Evolutionary conservation across 2,888 invertebrate genomes (phyloP).

Genomic region (Hyalella azteca): DNA sequence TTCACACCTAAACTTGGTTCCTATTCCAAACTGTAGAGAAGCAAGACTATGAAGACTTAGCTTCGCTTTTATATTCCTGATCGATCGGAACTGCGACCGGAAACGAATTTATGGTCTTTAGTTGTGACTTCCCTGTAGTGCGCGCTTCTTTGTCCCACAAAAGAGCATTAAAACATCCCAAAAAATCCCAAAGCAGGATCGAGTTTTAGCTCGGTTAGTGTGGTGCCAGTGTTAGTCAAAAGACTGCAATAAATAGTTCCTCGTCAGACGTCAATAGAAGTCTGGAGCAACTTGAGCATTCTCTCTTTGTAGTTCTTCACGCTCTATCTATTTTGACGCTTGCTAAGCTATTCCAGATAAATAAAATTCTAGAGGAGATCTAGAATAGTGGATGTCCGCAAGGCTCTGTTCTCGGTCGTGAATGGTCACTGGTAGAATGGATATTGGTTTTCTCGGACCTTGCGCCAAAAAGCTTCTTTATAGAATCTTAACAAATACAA

Average conservation of each 20-base stretch:
- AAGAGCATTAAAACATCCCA: neutral
- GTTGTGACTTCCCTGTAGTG: neutral
- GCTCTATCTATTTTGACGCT: neutral
- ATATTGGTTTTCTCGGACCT: slow-evolving; percentile 1
- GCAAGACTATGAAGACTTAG: too few species aligned
- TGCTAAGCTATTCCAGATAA: slow-evolving; percentile 35
- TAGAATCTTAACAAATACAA: neutral
- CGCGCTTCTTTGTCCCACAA: neutral
- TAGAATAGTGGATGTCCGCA: slow-evolving; percentile 24
- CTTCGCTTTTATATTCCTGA: too few species aligned
- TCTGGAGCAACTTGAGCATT: slow-evolving; percentile 20
- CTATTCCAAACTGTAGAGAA: too few species aligned
- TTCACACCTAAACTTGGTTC: too few species aligned
- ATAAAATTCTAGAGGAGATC: neutral
- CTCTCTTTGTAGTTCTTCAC: slow-evolving; percentile 1
- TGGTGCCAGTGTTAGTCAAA: neutral
- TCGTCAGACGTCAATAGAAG: slow-evolving; percentile 22
- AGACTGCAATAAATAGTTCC: slow-evolving; percentile 37
- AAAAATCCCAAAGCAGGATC: slow-evolving; percentile 14
- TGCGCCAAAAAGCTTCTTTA: neutral
- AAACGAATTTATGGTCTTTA: neutral
- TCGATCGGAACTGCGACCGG: slow-evolving; percentile 11
- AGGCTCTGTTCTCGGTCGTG: neutral
- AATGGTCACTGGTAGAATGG: slow-evolving; percentile 6
- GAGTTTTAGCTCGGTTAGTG: slow-evolving; percentile 5